A percentile compares a stretch with the other conserved stretches of the same genome.
These are phyloP conservation scores for Aporophyla lueneburgensis DNA, from an alignment of 2,888 invertebrate genomes.

Conservation along the genomic window DNA sequence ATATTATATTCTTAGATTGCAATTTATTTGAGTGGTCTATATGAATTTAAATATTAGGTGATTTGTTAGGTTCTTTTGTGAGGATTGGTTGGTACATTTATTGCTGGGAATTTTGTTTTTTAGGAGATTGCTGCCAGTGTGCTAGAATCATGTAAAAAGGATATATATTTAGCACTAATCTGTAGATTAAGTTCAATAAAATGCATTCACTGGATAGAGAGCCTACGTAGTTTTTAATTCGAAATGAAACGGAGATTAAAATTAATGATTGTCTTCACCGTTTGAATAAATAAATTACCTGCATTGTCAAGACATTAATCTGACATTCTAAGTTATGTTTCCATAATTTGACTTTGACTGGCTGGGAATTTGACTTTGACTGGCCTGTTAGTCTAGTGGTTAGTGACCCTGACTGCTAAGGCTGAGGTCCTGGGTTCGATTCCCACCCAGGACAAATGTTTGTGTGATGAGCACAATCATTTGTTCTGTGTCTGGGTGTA, in stretches of 20 bases:
- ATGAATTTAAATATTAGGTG: conserved; percentile 43
- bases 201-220: not conserved
- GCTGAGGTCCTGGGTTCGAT: too few relatives aligned
- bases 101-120: not conserved
- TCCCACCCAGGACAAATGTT: too few relatives aligned
- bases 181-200: not conserved
- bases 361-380: too few relatives aligned
- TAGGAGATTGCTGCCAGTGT: not conserved
- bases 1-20: conserved; percentile 65
- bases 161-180: not conserved
- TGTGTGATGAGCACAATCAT: too few relatives aligned
- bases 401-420: too few relatives aligned
- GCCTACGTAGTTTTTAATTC: not conserved
- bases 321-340: not conserved
- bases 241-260: not conserved
- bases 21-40: conserved; percentile 63
- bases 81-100: not conserved
- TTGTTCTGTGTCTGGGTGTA: too few relatives aligned
- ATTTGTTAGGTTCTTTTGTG: conserved; percentile 25
- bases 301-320: not conserved
- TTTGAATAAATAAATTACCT: not conserved
- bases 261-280: not conserved
- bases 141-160: not conserved
- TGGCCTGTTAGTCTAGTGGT: too few relatives aligned
- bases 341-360: too few relatives aligned